Base-by-base conservation (phyloP, 2,888 invertebrate species). In the Agapostemon virescens region DNA sequence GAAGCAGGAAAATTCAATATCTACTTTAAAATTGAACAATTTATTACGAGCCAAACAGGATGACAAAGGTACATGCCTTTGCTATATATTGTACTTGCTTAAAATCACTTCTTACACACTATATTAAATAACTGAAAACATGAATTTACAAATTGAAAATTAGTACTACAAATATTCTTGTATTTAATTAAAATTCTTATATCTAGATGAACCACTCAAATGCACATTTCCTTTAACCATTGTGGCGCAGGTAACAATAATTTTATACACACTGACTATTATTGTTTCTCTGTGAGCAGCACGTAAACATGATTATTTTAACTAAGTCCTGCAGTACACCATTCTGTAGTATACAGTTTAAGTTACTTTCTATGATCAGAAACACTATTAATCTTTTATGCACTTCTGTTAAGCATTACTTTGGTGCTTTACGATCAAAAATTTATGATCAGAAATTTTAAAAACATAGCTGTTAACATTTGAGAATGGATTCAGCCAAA, bases 31-130 rank as follows among this genome's bases (percentile, higher is more conserved):
- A 88, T 87, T 77, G 84, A 88, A 88, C 82, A 75, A 88, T 91
- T 91, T 91, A 91, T 91, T 90, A 85, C 72, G 83, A 88, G 79
- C 80, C 85, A 84, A 86, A 82, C 79, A 73, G 79, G 82, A 82
- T 84, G 80, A 87, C 77, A 86, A 85, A 84, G 77, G 73, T 87
- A 89, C 85, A 87, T 83, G 79, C 80, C 75, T 85, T 75, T 63
- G 75, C 82, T 70, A 68, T 74, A 85, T 84, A 83, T 81, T 70
- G 69, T 70, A 83, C 82, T 77, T 80, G 68, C 42, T 81, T 76
- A 77, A 63, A 79, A 63, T 84, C 63, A 78, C 74, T 45, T 33
- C 61, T 84, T 82, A 84, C 66, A 85, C 73, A 71, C 80, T 70
- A 76, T 83, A 81, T 86, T 88, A 87, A 86, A 87, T 87, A 88